These are phyloP conservation scores for Tor tambroides DNA, from an alignment of 2,113 vertebrate genomes.

Conservation along the genomic window DNA sequence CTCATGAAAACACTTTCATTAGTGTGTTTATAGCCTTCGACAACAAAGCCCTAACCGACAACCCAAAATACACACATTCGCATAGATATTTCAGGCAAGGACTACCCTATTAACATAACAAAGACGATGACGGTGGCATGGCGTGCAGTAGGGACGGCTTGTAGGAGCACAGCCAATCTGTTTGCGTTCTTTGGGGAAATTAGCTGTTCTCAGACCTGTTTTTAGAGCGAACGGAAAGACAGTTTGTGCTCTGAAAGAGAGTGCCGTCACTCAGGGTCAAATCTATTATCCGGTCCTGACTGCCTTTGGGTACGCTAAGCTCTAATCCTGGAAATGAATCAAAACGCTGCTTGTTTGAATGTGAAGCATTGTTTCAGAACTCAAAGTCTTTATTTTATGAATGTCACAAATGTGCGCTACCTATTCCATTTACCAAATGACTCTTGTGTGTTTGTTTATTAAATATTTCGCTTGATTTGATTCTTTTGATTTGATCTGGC, in stretches of 20 bases:
- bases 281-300: slow-evolving; percentile 44
- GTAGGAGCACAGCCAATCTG: slow-evolving; percentile 57
- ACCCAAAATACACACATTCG: slow-evolving; percentile 49
- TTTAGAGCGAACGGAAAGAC: slow-evolving; percentile 36
- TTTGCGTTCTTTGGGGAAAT: slow-evolving; percentile 54
- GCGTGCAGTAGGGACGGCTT: slow-evolving; percentile 46
- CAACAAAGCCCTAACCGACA: slow-evolving; percentile 52
- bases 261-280: slow-evolving; percentile 49
- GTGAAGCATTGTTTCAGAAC: not conserved
- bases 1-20: slow-evolving; percentile 55
- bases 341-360: slow-evolving; percentile 15
- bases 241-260: slow-evolving; percentile 30
- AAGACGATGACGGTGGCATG: slow-evolving; percentile 54
- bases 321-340: slow-evolving; percentile 9
- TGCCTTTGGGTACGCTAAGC: slow-evolving; percentile 25
- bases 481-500: slow-evolving; percentile 4
- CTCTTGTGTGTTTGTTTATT: not conserved
- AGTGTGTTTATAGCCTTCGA: slow-evolving; percentile 53
- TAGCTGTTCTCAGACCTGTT: slow-evolving; percentile 53
- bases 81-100: slow-evolving; percentile 53
- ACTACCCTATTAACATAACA: slow-evolving; percentile 62
- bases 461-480: not conserved
- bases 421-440: not conserved
- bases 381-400: not conserved
- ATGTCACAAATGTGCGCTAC: not conserved